Base-by-base conservation (phyloP, 2,113 vertebrate genomes). In the Beaufortia kweichowensis region DNA sequence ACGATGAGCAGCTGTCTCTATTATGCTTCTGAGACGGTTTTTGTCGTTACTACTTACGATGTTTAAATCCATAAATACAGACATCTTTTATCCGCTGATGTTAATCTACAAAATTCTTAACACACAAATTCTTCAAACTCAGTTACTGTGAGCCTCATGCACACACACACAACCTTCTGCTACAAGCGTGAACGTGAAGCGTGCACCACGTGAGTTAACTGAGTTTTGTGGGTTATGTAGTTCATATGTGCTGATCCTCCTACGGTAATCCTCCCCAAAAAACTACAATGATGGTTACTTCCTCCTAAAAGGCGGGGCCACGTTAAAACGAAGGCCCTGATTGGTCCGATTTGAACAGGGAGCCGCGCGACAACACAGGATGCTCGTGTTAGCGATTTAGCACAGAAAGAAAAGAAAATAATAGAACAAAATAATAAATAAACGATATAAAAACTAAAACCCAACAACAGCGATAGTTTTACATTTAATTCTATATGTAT, bases 1-100 rank as follows among this genome's bases (percentile, higher is more conserved):
- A 92, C 92, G 90, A 31, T 93, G 90, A 66, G 92, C 91, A 1
- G 91, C 90, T 0, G 86, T 91, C 59, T 91, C 86, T 2, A 93
- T 64, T 1, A 91, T 12, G 7, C 68, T 77, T 74, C 66, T 78
- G 31, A 91, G 67, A 1, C 10, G 63, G 53, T 59, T 84, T 17
- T 67, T 85, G 7, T 92, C 87, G 4, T 63, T n/a, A 1, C 77
- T 79, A 50, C 56, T 80, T 50, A 8, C 76, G 65, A 93, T 24
- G 71, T 91, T 93, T 19, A 93, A 61, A 60, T 93, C 92, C 86
- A 91, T 89, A 71, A 91, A 93, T 26, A 82, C 83, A 2, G 91
- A 81, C 91, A 93, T 92, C 79, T 17, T 78, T 65, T 3, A 53
- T 26, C n/a, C 3, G 24, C 48, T 59, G 26, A 41, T 2, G 17